Evolutionary conservation across 1,140 invertebrate genomes (phyloP), one percentile per base, ranked within the genome.

Genomic region (Anagrus nilaparvatae): DNA sequence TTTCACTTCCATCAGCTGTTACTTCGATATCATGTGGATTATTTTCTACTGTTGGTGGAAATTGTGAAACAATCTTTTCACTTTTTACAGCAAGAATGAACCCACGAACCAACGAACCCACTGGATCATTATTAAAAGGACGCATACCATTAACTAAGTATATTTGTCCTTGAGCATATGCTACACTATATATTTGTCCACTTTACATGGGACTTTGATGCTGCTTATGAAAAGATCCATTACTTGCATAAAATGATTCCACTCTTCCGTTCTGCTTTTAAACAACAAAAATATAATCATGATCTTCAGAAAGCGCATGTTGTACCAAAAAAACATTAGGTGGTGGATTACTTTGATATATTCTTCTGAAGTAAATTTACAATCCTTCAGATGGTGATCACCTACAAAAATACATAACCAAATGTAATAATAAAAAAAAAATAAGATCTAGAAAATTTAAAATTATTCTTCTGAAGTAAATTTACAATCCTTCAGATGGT

Each of bases 211-310:
- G 69, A 58, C 69, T 69, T 51, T 73, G 67, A 56, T 76, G 75
- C 58, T 74, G 61, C 47, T 70, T 70, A 28, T 74, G 59, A 53
- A 79, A 82, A 10, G 73, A 70, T 28, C 83, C 83, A 50, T 78
- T 78, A 24, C 56, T 67, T 2, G 72, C 64, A 43, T 69, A 63
- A 65, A 84, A 95, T 61, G 84, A 90, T 40, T 82, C 75, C 24
- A 92, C 75, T 50, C 91, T 73, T n/a, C 84, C 83, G 57, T 92
- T 84, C 66, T 97, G 89, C 50, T 93, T 70, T 67, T 97, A 91
- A 2, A 92, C 92, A 7, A 88, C 84, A 63, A 86, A 93, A 16
- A 97, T 52, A 16, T 81, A 63, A 24, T 79, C 75, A 36, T 76
- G 66, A 19, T 85, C 79, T 51, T 86, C 81, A 0, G 81, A 76